Evolutionary conservation across 30 jellyfish, hydroid and myxozoan species (phyloP), one percentile per base, ranked within the genome.

Genomic region (Turritopsis rubra): DNA sequence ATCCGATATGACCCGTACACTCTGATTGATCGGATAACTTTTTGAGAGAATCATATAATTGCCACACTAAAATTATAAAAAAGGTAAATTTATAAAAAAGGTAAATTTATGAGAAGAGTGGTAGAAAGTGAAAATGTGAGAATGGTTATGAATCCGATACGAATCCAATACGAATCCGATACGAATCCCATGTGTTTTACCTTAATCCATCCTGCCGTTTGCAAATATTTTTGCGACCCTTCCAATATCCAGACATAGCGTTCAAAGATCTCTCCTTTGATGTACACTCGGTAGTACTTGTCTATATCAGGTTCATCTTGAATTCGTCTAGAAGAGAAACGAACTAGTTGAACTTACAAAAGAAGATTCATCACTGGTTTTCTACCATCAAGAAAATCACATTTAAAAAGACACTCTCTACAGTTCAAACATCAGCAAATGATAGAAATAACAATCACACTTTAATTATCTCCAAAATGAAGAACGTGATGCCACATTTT

Each of bases 171-270:
- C n/a, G n/a, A n/a, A n/a, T n/a, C n/a, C n/a, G n/a, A n/a, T n/a
- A n/a, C n/a, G n/a, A n/a, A n/a, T n/a, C n/a, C n/a, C n/a, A 60
- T 60, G 0, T 16, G 17, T 21, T 89, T 66, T 85, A 92, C 98
- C 79, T 79, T 53, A 21, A 81, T 81, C 98, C 98, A 92, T 20
- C 98, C 98, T 22, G 85, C 81, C 65, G 84, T 82, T 80, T 77
- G 82, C 21, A 92, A 77, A 65, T 81, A 87, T 54, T 68, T 66
- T 73, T 91, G 86, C 30, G 95, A 85, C 8, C 92, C 89, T 0
- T 81, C 90, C 72, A 76, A 73, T 3, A 81, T 71, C 98, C 98
- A 92, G 0, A 92, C 88, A 72, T 87, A 84, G 8, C 86, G 85
- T 52, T 87, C 96, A 66, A 92, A 85, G 75, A 81, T 87, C 52